Conservation (phyloP, 2,888 invertebrate genomes). For the Scelioninae gen. 2 region DNA sequence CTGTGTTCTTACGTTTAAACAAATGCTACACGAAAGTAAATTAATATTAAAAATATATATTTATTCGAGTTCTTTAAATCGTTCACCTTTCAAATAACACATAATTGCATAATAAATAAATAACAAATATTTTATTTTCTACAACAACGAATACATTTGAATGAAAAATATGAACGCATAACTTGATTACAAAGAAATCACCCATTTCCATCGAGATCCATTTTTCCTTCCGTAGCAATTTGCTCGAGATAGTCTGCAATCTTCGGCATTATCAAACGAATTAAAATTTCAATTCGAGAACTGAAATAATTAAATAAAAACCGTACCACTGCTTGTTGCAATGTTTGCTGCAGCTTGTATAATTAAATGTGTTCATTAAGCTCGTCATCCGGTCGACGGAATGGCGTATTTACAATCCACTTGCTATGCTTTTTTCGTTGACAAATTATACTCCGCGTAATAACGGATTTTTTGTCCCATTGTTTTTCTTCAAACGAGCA, state of each 20-base stretch:
- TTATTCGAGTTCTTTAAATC: too few relatives aligned
- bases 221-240: not conserved
- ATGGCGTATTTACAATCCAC: conserved; percentile 25
- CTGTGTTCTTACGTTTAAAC: too few relatives aligned
- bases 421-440: conserved; percentile 32
- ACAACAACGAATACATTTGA: too few relatives aligned
- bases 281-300: conserved; percentile 8
- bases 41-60: too few relatives aligned
- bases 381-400: conserved; percentile 19
- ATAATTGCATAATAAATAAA: too few relatives aligned
- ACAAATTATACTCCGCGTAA: conserved; percentile 29
- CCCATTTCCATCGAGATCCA: too few relatives aligned
- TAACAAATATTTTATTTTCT: too few relatives aligned
- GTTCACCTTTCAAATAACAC: too few relatives aligned
- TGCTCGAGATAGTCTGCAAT: not conserved
- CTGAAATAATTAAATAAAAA: conserved; percentile 30
- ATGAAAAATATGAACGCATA: too few relatives aligned
- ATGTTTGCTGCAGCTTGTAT: conserved; percentile 20
- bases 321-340: not conserved
- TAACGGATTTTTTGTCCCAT: conserved; percentile 14
- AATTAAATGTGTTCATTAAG: conserved; percentile 38
- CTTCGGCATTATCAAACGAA: conserved; percentile 5
- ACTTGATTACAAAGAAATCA: too few relatives aligned
- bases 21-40: too few relatives aligned
- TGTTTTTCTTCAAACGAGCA: conserved; percentile 8